Percentiles rank a stretch among this genome's conserved stretches.
phyloP scores from a whole-genome alignment of 2,797 vertebrate genomes.

The Urosaurus nigricauda region DNA sequence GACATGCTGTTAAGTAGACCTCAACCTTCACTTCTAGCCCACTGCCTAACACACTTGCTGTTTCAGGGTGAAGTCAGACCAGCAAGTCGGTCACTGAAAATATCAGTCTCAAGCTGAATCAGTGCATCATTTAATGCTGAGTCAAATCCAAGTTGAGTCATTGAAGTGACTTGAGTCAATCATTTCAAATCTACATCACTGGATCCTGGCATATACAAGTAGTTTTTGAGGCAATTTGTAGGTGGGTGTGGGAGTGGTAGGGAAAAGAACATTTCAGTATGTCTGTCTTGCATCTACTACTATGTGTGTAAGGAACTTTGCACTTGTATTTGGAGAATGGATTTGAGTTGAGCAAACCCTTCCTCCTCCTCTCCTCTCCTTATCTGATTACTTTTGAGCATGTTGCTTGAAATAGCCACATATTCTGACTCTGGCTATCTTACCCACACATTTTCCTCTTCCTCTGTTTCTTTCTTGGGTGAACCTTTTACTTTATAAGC shows the following conservation, averaged over 20 bases:
- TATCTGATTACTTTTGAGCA: neutral
- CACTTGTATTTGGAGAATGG: neutral
- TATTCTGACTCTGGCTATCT: neutral
- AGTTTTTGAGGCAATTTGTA: neutral
- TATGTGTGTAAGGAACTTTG: neutral
- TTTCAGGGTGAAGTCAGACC: too few relatives aligned
- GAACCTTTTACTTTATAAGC: neutral
- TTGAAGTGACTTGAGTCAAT: too few relatives aligned
- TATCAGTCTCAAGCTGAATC: too few relatives aligned
- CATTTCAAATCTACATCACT: too few relatives aligned
- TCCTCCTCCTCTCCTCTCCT: too few relatives aligned
- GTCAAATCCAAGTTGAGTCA: too few relatives aligned
- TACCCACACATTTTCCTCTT: neutral
- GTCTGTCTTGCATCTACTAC: neutral
- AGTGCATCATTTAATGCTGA: too few relatives aligned
- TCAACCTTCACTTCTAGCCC: too few relatives aligned
- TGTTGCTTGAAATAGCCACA: neutral
- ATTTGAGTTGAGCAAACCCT: neutral
- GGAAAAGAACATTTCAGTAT: neutral
- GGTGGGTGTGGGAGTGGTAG: neutral
- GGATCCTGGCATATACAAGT: neutral
- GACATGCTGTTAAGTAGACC: too few relatives aligned
- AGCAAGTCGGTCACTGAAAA: too few relatives aligned
- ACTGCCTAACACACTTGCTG: too few relatives aligned
- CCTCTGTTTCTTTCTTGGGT: neutral